These are phyloP conservation scores for Ceyx margarethae DNA, from an alignment of 2,113 vertebrate genomes.

Conservation along the genomic window DNA sequence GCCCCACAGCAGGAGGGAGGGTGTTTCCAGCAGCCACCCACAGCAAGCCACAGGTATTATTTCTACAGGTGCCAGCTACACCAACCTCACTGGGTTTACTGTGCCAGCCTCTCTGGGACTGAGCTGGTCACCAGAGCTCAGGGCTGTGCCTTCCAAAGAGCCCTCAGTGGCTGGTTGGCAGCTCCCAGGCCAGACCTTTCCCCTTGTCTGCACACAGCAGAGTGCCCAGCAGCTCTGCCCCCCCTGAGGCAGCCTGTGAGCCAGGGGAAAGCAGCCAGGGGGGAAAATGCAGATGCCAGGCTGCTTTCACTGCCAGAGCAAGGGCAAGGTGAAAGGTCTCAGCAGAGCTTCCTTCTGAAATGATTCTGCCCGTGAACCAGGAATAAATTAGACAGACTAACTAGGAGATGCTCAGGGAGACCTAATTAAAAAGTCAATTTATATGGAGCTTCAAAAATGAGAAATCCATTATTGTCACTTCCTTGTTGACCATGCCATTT, in stretches of 20 bases:
- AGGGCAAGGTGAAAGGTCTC: not conserved
- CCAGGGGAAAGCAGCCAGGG: accelerated
- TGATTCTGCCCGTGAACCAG: not conserved
- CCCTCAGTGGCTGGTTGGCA: no score
- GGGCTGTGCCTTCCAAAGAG: not conserved
- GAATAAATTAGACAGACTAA: not conserved
- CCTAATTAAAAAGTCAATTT: not conserved
- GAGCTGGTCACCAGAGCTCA: not conserved
- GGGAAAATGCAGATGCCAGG: not conserved
- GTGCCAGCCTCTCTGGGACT: not conserved
- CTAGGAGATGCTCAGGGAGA: not conserved
- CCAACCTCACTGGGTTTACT: not conserved
- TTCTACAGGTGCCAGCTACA: not conserved
- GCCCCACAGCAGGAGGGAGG: not conserved
- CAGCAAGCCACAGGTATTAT: not conserved
- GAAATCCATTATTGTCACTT: not conserved
- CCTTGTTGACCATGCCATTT: not conserved
- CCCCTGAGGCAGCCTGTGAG: not conserved
- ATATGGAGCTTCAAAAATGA: not conserved
- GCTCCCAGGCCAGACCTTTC: not conserved
- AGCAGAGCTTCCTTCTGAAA: not conserved
- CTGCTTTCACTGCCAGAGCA: not conserved
- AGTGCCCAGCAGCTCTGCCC: not conserved
- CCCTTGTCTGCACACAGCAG: not conserved
- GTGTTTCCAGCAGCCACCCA: not conserved